Percentiles rank a stretch among this genome's conserved stretches.
phyloP scores from a whole-genome alignment of 2,888 invertebrate species.

The Micropterix aruncella region DNA sequence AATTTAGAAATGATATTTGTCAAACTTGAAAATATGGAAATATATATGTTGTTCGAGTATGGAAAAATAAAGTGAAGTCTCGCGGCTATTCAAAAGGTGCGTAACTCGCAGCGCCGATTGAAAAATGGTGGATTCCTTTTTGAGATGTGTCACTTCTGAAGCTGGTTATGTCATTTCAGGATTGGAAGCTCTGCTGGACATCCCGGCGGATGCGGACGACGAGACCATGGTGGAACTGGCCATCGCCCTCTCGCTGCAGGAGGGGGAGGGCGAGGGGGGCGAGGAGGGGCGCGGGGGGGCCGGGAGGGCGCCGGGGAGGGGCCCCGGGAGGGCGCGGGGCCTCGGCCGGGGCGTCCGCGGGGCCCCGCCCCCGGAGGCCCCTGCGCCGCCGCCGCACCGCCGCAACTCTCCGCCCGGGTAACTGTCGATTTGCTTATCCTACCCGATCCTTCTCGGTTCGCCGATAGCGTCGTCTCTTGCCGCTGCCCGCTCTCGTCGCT shows the following conservation, averaged over 20 bases:
- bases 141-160: too few relatives aligned
- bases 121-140: too few relatives aligned
- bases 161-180: constrained; percentile 27
- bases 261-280: constrained; percentile 42
- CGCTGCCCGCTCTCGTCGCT: too few relatives aligned
- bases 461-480: too few relatives aligned
- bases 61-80: too few relatives aligned
- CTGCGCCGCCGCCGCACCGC: constrained; percentile 62
- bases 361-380: constrained; percentile 53
- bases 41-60: too few relatives aligned
- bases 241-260: constrained; percentile 86
- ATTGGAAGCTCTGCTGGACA: constrained; percentile 70
- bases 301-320: constrained; percentile 29
- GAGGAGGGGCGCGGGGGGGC: constrained; percentile 25
- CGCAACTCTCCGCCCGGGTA: constrained; percentile 4
- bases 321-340: constrained; percentile 36
- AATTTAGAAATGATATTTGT: too few relatives aligned
- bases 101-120: too few relatives aligned
- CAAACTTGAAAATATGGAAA: too few relatives aligned
- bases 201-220: constrained; percentile 92
- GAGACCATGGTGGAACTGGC: constrained; percentile 95
- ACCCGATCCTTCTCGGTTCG: too few relatives aligned
- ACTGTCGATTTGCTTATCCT: too few relatives aligned
- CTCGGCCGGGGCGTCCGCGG: constrained; percentile 17
- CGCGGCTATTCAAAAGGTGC: too few relatives aligned